Evolutionary conservation across 2,797 vertebrate genomes (phyloP).

Genomic region (Pangasius mekongensis): DNA sequence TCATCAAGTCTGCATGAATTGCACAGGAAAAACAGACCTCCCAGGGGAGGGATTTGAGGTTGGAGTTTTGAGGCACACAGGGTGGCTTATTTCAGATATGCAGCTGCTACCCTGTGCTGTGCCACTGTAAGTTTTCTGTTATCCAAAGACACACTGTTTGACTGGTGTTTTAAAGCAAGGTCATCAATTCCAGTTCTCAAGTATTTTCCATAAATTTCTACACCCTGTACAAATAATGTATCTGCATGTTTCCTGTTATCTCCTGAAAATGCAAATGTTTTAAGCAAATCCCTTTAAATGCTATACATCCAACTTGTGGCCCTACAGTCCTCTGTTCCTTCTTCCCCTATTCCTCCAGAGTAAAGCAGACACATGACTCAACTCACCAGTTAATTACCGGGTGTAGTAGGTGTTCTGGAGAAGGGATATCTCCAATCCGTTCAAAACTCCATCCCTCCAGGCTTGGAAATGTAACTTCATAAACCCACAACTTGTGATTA

Average conservation of each 20-base stretch:
- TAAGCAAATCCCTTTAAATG: constrained; percentile 1
- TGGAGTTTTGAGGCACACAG: background rate
- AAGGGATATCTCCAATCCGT: background rate
- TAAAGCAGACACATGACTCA: background rate
- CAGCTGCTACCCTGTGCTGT: background rate
- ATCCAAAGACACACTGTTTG: background rate
- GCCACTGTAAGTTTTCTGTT: background rate
- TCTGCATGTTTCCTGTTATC: constrained; percentile 8
- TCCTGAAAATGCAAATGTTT: constrained; percentile 21
- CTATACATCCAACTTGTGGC: background rate
- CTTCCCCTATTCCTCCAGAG: background rate
- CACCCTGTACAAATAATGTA: background rate
- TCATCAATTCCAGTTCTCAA: background rate
- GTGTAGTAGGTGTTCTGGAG: background rate
- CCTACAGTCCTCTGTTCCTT: background rate
- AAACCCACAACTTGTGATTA: background rate
- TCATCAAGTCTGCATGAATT: constrained; percentile 8
- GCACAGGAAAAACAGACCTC: constrained; percentile 10
- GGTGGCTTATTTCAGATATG: background rate
- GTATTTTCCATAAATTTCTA: constrained; percentile 8
- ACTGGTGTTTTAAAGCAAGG: background rate
- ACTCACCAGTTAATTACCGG: background rate
- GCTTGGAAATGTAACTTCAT: background rate
- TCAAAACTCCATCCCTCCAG: background rate
- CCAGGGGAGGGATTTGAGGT: background rate